phyloP scores from a whole-genome alignment of 2,797 vertebrate species.

The Rhabdomys pumilio region DNA sequence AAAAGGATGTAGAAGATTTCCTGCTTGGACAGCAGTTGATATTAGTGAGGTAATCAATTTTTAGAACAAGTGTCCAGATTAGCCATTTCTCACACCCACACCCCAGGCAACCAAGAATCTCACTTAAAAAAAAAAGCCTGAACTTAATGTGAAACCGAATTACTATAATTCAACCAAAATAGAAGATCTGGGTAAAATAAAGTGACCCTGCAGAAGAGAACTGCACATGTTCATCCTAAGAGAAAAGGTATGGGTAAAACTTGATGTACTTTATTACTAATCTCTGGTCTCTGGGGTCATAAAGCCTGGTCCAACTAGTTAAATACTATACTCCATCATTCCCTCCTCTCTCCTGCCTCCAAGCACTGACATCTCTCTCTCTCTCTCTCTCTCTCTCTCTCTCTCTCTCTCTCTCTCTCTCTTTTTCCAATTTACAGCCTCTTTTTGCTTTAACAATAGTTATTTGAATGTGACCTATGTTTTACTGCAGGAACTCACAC shows the following conservation, averaged over 20 bases:
- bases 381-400: too few species aligned
- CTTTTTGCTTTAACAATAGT: background rate
- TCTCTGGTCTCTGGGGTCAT: background rate
- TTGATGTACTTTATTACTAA: background rate
- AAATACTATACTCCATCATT: background rate
- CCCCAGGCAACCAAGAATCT: too few species aligned
- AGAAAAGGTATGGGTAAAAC: background rate
- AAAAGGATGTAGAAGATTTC: too few species aligned
- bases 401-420: too few species aligned
- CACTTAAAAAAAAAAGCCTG: too few species aligned
- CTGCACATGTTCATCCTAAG: background rate
- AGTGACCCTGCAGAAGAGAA: background rate
- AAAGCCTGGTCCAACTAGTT: background rate
- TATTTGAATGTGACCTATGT: background rate
- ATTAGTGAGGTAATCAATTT: too few species aligned
- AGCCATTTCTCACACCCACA: too few species aligned
- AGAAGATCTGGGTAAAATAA: background rate
- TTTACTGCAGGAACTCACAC: background rate
- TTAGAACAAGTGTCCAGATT: too few species aligned
- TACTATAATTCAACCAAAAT: too few species aligned
- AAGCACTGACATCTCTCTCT: too few species aligned
- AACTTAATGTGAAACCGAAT: too few species aligned
- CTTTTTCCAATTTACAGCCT: background rate
- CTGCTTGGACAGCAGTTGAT: too few species aligned
- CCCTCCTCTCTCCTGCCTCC: fast-evolving